Evolutionary conservation across 2,888 invertebrate species (phyloP).

Genomic region (Teleogryllus oceanicus): DNA sequence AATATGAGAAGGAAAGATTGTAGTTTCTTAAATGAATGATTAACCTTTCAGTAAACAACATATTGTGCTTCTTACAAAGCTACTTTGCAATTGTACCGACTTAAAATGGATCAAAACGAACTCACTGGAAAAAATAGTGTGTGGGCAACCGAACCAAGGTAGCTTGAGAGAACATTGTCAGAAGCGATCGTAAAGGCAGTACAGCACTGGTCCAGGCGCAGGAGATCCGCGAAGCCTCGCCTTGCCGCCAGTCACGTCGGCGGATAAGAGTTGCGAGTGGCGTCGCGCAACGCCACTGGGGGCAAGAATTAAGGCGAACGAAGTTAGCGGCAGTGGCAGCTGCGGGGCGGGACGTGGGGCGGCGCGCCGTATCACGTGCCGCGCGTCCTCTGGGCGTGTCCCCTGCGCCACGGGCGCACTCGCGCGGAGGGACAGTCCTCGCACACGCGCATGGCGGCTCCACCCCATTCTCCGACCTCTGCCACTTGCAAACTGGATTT

Average conservation of each 20-base stretch:
- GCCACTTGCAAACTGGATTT: no score
- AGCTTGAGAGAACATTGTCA: no score
- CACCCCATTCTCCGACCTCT: not conserved
- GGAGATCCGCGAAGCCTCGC: not conserved
- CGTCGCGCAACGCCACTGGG: not conserved
- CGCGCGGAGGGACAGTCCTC: not conserved
- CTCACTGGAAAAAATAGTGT: no score
- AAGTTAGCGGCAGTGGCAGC: constrained; percentile 7
- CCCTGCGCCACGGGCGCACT: not conserved
- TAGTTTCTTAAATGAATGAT: no score
- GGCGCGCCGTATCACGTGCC: not conserved
- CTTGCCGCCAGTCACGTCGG: not conserved
- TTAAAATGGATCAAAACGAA: no score
- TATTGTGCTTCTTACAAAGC: no score
- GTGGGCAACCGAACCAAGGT: no score
- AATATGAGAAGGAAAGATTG: no score
- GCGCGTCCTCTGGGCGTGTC: not conserved
- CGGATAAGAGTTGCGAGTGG: not conserved
- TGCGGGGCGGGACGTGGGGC: constrained; percentile 18
- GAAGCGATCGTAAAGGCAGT: no score
- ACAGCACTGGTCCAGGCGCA: not conserved
- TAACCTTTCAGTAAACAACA: no score
- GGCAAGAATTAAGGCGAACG: constrained; percentile 18
- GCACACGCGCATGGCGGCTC: not conserved
- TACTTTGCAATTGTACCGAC: no score